phyloP scores from a whole-genome alignment of 2,888 invertebrate genomes.

The Osmoderma eremita region DNA sequence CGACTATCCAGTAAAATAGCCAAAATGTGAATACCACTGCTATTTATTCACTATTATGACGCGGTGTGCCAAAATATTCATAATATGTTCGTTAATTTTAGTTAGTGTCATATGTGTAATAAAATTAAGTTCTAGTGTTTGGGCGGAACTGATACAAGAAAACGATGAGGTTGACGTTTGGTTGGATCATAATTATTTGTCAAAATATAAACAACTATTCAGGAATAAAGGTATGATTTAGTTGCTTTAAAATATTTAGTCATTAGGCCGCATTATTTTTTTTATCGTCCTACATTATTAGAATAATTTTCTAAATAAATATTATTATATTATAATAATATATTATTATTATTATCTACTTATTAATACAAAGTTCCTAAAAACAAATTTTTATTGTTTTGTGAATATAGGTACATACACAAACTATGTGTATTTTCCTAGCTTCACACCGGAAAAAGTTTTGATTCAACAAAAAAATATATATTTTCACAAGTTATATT shows the following conservation, averaged over 20 bases:
- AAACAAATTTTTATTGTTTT: too few relatives aligned
- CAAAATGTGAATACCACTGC: slow-evolving; percentile 37
- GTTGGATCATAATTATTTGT: slow-evolving; percentile 78
- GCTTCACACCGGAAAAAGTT: too few relatives aligned
- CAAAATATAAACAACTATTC: slow-evolving; percentile 76
- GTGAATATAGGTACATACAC: too few relatives aligned
- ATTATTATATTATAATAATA: background rate
- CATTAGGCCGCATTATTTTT: background rate
- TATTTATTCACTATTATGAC: slow-evolving; percentile 53
- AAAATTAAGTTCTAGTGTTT: slow-evolving; percentile 64
- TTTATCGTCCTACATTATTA: background rate
- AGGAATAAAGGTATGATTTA: slow-evolving; percentile 74
- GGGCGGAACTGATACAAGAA: slow-evolving; percentile 58
- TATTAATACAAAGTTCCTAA: too few relatives aligned
- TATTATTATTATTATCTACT: too few relatives aligned
- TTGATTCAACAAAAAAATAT: background rate
- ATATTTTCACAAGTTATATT: too few relatives aligned
- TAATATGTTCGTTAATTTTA: slow-evolving; percentile 65
- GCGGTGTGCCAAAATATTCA: slow-evolving; percentile 64
- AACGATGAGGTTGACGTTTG: slow-evolving; percentile 74
- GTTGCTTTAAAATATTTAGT: slow-evolving; percentile 3
- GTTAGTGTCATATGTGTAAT: slow-evolving; percentile 65
- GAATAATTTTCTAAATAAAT: background rate
- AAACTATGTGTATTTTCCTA: too few relatives aligned
- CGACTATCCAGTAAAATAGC: slow-evolving; percentile 32